Evolutionary conservation across 2,797 vertebrate genomes (phyloP).

Genomic region (Chelmon rostratus): DNA sequence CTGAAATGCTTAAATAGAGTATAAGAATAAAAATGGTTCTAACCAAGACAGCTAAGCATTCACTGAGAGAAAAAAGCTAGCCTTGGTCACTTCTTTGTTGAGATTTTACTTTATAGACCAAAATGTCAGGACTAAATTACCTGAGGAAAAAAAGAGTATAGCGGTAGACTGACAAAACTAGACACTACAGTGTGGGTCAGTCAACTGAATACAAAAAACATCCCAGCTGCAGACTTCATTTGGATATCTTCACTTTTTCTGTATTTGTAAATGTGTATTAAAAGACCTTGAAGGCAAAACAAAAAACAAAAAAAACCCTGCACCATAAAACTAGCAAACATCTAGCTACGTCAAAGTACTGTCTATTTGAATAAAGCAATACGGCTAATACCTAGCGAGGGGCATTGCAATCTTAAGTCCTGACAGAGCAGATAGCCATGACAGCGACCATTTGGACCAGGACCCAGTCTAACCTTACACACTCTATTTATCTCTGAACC

Average conservation of each 20-base stretch:
- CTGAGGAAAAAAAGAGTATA: background rate
- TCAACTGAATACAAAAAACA: background rate
- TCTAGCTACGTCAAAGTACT: background rate
- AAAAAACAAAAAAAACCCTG: background rate
- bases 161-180: background rate
- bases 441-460: constrained; percentile 56
- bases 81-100: background rate
- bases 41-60: background rate
- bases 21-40: constrained; percentile 23
- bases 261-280: constrained; percentile 3
- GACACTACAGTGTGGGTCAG: constrained; percentile 1
- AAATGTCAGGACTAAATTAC: background rate
- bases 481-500: constrained; percentile 25
- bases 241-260: constrained; percentile 1
- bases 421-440: constrained; percentile 23
- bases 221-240: background rate
- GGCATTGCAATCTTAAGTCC: constrained; percentile 50
- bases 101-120: background rate
- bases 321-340: too few relatives aligned
- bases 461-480: constrained; percentile 25
- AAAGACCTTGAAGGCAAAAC: background rate
- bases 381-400: constrained; percentile 24
- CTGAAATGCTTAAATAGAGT: constrained; percentile 37
- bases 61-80: background rate
- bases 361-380: constrained; percentile 49